A percentile compares a stretch with the other conserved stretches of the same genome.
Conservation (phyloP, 2,888 invertebrate genomes). For the Lypha dubia region DNA sequence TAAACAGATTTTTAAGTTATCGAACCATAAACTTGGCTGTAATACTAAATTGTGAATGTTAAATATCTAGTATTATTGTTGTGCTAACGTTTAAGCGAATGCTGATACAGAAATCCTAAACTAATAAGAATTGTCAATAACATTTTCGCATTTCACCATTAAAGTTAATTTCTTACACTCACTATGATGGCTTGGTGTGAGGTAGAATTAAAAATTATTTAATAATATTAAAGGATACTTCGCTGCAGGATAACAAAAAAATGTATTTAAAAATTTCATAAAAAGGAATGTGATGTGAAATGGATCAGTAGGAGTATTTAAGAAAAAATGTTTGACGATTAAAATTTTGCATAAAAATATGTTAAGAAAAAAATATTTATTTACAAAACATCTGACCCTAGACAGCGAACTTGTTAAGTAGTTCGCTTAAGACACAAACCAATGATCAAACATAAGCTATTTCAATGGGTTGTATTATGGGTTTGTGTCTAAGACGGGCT, state of each 20-base stretch:
- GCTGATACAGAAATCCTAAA: not conserved
- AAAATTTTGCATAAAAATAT: no score
- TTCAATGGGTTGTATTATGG: no score
- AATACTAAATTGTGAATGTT: not conserved
- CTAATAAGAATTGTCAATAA: not conserved
- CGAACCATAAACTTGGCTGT: not conserved
- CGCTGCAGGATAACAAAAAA: conserved; percentile 33
- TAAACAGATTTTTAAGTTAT: not conserved
- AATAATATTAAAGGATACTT: not conserved
- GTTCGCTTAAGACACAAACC: no score
- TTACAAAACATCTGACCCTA: no score
- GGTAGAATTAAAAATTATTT: not conserved
- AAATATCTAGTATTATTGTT: not conserved
- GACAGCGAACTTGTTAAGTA: no score
- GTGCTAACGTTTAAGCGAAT: not conserved
- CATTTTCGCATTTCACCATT: not conserved
- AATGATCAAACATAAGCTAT: no score
- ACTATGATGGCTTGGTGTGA: not conserved
- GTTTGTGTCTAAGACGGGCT: no score
- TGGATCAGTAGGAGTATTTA: not conserved
- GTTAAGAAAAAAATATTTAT: no score
- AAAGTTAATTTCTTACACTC: conserved; percentile 1
- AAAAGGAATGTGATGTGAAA: not conserved
- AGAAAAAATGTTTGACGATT: no score
- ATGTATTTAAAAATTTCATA: conserved; percentile 13